A percentile compares a stretch with the other conserved stretches of the same genome.
Evolutionary conservation across 1,140 invertebrate genomes (phyloP).

Genomic region (Apis dorsata): DNA sequence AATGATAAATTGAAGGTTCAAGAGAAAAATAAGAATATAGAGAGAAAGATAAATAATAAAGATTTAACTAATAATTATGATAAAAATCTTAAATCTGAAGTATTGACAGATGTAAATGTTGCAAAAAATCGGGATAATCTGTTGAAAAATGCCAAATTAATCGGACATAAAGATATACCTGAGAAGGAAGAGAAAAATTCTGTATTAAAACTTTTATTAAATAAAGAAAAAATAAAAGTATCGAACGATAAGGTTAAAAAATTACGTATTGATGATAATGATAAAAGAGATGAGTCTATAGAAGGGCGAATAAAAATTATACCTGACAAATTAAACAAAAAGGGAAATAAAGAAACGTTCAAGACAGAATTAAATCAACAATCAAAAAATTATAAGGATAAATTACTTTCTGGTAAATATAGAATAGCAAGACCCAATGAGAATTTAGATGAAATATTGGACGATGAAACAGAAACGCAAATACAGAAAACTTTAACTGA

Average conservation of each 20-base stretch:
- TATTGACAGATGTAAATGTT: neutral
- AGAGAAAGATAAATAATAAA: neutral
- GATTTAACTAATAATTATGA: neutral
- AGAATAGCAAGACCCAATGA: neutral
- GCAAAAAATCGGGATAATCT: neutral
- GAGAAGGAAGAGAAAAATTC: neutral
- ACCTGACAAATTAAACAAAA: neutral
- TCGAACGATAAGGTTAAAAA: neutral
- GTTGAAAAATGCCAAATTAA: neutral
- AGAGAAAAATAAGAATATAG: neutral
- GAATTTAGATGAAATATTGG: neutral
- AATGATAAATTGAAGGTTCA: neutral
- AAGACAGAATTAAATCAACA: neutral
- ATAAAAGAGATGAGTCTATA: neutral
- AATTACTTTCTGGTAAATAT: neutral
- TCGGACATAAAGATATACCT: no score
- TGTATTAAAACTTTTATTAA: no score
- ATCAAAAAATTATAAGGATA: neutral
- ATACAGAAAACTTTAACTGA: neutral
- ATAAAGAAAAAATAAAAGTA: neutral
- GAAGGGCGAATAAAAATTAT: neutral
- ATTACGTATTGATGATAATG: neutral
- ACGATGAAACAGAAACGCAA: neutral
- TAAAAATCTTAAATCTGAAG: neutral
- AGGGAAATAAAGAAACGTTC: neutral